Conservation (phyloP, 2,888 invertebrate genomes). For the Branchinecta sandiegonensis region DNA sequence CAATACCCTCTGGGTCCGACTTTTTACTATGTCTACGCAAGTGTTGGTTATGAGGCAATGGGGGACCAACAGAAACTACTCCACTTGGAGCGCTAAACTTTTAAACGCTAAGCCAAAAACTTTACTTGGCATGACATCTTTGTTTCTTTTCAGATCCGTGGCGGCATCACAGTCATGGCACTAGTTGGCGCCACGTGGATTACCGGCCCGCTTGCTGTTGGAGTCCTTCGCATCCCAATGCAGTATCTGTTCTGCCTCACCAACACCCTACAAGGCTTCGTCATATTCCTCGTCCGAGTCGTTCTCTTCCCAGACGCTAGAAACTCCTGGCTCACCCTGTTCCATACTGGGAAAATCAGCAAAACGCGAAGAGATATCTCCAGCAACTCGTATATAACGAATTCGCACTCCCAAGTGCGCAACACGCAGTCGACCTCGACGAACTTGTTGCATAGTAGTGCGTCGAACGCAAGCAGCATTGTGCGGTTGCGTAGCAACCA, state of each 20-base stretch:
- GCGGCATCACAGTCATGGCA: constrained; percentile 31
- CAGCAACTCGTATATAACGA: neutral
- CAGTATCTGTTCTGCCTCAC: constrained; percentile 32
- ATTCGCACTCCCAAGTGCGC: neutral
- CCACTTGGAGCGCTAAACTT: too few species aligned
- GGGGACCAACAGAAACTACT: too few species aligned
- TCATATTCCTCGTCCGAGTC: constrained; percentile 32
- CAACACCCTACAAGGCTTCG: constrained; percentile 33
- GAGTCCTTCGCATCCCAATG: constrained; percentile 29
- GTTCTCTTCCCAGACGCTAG: constrained; percentile 27
- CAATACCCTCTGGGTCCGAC: too few species aligned
- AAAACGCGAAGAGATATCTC: constrained; percentile 7
- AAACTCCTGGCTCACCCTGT: constrained; percentile 25
- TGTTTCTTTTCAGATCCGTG: constrained; percentile 27
- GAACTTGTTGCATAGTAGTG: neutral
- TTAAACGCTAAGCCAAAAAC: too few species aligned
- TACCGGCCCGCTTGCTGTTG: constrained; percentile 31
- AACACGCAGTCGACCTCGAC: constrained; percentile 7
- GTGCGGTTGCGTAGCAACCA: neutral
- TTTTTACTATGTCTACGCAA: too few species aligned
- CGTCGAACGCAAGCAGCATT: constrained; percentile 2
- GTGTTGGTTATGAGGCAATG: too few species aligned
- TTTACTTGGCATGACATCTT: too few species aligned
- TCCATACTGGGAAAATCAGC: constrained; percentile 25
- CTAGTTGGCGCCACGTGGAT: constrained; percentile 31